Percentiles rank a stretch among this genome's conserved stretches.
These are phyloP conservation scores for Schizaphis graminum DNA, from an alignment of 2,888 invertebrate genomes.

Conservation along the genomic window DNA sequence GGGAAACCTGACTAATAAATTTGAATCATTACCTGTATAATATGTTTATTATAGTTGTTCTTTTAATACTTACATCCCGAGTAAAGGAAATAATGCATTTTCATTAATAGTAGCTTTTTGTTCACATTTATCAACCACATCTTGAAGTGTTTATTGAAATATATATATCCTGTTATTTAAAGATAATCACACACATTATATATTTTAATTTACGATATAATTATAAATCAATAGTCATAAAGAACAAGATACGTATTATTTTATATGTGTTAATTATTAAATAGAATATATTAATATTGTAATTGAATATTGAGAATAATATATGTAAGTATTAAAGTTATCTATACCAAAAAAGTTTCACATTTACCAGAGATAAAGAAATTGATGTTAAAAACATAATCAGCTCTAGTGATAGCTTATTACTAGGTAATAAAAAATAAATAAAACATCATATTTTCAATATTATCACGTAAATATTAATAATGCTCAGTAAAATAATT, in stretches of 20 bases:
- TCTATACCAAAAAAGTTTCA: background rate
- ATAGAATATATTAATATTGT: background rate
- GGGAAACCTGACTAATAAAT: background rate
- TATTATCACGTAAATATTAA: background rate
- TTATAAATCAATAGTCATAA: background rate
- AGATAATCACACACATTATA: background rate
- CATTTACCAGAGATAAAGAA: background rate
- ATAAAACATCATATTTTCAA: background rate
- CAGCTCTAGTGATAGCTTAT: background rate
- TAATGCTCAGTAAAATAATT: background rate
- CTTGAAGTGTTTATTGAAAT: background rate
- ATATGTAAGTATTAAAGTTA: background rate
- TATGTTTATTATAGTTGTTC: background rate
- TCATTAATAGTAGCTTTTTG: constrained; percentile 66
- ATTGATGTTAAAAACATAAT: background rate
- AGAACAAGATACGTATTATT: background rate
- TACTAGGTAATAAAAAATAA: background rate
- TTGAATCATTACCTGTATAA: background rate
- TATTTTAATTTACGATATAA: background rate
- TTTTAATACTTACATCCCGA: constrained; percentile 66
- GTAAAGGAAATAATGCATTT: constrained; percentile 67
- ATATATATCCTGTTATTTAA: background rate
- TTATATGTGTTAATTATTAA: background rate
- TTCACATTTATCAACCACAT: constrained; percentile 1
- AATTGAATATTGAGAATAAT: background rate